These are phyloP conservation scores for Lasioglossum figueresi DNA, from an alignment of 2,888 invertebrate genomes.

Conservation along the genomic window DNA sequence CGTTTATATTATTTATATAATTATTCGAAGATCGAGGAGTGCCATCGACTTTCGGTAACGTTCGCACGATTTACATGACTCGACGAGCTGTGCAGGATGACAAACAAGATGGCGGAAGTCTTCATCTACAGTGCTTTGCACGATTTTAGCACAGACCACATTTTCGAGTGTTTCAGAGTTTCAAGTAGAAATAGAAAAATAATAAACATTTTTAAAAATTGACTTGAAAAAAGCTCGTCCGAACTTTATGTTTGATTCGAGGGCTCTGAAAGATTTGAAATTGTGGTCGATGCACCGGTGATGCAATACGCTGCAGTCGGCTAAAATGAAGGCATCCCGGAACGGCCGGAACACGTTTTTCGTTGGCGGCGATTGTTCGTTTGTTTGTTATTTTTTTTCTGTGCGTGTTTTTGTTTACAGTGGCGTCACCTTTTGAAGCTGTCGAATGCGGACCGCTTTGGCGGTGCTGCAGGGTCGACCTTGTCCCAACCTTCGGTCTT, in stretches of 20 bases:
- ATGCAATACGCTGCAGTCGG: neutral
- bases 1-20: neutral
- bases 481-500: conserved; percentile 82
- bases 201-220: too few relatives aligned
- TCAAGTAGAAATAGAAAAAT: neutral
- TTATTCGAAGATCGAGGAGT: neutral
- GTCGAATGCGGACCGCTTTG: conserved; percentile 82
- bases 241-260: neutral
- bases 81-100: neutral
- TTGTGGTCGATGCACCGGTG: neutral
- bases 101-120: conserved; percentile 7
- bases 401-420: conserved; percentile 41
- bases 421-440: conserved; percentile 82
- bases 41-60: conserved; percentile 12
- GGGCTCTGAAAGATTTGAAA: neutral
- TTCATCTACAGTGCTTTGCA: neutral
- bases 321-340: neutral
- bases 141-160: neutral
- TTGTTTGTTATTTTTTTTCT: conserved; percentile 22
- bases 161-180: neutral
- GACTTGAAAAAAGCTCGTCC: too few relatives aligned
- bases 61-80: neutral
- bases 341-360: neutral
- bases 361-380: conserved; percentile 11
- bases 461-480: conserved; percentile 76